Base-by-base conservation (phyloP, 1,140 invertebrate species). In the Brachionus plicatilis region DNA sequence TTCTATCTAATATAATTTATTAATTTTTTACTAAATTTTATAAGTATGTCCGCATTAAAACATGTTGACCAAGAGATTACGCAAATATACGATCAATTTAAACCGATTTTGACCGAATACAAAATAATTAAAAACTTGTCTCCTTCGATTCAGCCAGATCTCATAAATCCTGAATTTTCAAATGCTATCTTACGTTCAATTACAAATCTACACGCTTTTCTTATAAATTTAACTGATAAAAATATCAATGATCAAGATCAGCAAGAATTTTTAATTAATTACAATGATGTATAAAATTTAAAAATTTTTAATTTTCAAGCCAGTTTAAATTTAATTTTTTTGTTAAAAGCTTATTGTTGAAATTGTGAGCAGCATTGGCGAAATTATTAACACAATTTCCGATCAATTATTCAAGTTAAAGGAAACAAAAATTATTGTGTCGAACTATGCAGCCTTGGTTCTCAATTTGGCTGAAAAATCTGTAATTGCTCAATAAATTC, bases 391-490 rank as follows among this genome's bases (percentile, higher is more conserved):
- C 72, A 50, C 72, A 27, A 27, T 50, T 12, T 20, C 70, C 14
- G 12, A 33, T 66, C 20, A 66, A 29, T 29, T 70, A 37, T 33
- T 20, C 12, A 17, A 43, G 4, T 7, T 20, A 1, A 72, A 72
- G 8, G 72, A 50, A 50, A 50, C 47, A 24, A 50, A 14, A 50
- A 50, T 12, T 24, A 50, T 76, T 47, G 27, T 47, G 11, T 76
- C 27, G 4, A 29, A 14, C 8, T 76, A 76, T 20, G 20, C 72
- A 6, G 9, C 43, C 12, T 47, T 76, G 6, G n/a, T 76, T 33
- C 12, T 76, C 27, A 53, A 76, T 27, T 50, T 76, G 11, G 27
- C 72, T 4, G 72, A 76, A 76, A 76, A 50, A 50, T 76, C 72
- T 7, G 72, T 76, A 76, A 50, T 27, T 53, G 29, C 11, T 41